Evolutionary conservation across 2,797 vertebrate species (phyloP).

Genomic region (Mionectes olivaceus): DNA sequence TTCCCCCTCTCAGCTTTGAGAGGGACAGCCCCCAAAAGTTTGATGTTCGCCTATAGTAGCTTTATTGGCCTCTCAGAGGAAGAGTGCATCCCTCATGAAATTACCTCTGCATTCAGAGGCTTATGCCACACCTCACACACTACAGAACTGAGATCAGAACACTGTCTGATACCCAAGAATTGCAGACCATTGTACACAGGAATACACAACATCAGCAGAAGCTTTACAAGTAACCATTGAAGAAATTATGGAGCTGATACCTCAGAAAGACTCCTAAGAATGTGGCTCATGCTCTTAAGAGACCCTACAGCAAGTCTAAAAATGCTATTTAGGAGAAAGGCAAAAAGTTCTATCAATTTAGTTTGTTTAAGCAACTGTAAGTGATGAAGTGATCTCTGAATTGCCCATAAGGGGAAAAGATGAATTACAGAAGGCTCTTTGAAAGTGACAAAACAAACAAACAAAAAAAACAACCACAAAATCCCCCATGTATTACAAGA

Average conservation of each 20-base stretch:
- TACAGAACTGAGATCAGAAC: not conserved
- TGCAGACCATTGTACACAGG: not conserved
- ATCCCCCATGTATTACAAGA: not conserved
- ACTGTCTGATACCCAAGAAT: not conserved
- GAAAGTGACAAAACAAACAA: not conserved
- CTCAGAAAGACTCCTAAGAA: not conserved
- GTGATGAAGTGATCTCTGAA: not conserved
- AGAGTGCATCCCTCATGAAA: not conserved
- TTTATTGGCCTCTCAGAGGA: not conserved
- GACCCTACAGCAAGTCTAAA: not conserved
- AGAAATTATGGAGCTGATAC: not conserved
- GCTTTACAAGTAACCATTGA: not conserved
- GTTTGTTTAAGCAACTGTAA: not conserved
- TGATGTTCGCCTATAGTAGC: not conserved
- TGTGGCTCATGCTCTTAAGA: not conserved
- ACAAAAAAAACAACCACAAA: not conserved
- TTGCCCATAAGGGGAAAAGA: not conserved
- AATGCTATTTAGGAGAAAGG: not conserved
- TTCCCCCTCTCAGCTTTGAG: not conserved
- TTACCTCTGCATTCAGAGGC: not conserved
- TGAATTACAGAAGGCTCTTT: not conserved
- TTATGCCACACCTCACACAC: not conserved
- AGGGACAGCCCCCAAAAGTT: not conserved
- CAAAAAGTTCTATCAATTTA: not conserved
- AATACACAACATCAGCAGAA: not conserved